Conservation (phyloP, 1,140 invertebrate species). For the Aphelenchoides fujianensis region DNA sequence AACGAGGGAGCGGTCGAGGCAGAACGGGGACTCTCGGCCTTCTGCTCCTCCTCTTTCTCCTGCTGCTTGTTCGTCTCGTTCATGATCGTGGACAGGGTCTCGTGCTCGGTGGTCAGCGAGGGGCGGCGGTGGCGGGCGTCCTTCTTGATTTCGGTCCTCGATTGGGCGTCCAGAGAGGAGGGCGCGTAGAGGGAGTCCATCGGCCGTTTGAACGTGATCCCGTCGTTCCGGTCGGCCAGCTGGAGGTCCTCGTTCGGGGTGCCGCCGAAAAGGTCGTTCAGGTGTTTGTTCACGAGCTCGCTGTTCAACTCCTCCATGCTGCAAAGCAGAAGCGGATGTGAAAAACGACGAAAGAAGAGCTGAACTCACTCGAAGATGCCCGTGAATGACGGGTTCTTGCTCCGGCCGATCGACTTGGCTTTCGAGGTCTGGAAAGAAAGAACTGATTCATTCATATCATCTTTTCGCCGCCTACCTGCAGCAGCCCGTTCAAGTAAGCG, state of each 20-base stretch:
- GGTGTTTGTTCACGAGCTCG: neutral
- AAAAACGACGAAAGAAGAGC: no score
- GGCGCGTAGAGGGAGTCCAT: neutral
- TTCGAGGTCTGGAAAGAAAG: neutral
- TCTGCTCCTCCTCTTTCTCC: neutral
- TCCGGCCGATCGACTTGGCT: neutral
- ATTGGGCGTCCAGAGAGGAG: neutral
- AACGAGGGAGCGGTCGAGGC: neutral
- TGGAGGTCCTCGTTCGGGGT: neutral
- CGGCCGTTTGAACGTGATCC: neutral
- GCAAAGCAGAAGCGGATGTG: conserved; percentile 5
- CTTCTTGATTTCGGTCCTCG: neutral
- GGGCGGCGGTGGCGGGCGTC: neutral
- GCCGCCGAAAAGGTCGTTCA: conserved; percentile 1
- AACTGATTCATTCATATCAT: neutral
- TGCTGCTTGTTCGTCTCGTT: neutral
- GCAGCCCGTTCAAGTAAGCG: conserved; percentile 18
- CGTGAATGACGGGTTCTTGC: neutral
- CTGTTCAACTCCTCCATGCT: neutral
- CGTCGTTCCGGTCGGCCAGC: neutral
- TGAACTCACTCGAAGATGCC: neutral
- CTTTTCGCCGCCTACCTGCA: neutral
- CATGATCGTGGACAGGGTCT: conserved; percentile 1
- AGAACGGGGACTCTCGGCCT: neutral
- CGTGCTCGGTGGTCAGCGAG: neutral